phyloP scores from a whole-genome alignment of 2,113 vertebrate genomes.

The Gila orcuttii region DNA sequence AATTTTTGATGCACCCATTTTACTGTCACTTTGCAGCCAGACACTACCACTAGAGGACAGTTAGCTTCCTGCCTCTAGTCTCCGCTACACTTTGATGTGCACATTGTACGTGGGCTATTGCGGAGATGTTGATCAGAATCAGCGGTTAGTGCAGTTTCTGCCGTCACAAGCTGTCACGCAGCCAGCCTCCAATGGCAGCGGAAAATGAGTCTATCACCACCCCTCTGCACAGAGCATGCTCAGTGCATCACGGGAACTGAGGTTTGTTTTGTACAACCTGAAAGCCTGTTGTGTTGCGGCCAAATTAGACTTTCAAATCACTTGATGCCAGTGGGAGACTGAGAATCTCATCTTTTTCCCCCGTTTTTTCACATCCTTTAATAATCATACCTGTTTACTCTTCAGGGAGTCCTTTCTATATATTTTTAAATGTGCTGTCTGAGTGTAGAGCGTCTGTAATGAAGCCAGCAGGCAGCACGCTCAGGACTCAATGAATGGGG shows the following conservation, averaged over 20 bases:
- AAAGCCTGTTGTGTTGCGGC: conserved; percentile 73
- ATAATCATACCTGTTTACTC: conserved; percentile 83
- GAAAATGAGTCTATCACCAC: conserved; percentile 67
- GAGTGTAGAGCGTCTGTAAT: conserved; percentile 76
- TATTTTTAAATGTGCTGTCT: conserved; percentile 75
- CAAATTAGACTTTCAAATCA: conserved; percentile 84
- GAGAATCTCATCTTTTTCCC: conserved; percentile 70
- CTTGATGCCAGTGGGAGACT: conserved; percentile 74
- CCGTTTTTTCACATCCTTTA: conserved; percentile 67
- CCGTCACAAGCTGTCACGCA: conserved; percentile 66
- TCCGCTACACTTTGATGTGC: conserved; percentile 51
- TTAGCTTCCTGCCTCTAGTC: conserved; percentile 33
- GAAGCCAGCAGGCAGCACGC: conserved; percentile 72
- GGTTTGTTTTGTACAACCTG: conserved; percentile 77
- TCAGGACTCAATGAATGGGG: conserved; percentile 63
- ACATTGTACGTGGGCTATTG: conserved; percentile 44
- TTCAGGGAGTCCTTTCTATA: conserved; percentile 77
- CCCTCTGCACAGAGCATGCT: conserved; percentile 69
- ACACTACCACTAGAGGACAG: conserved; percentile 34
- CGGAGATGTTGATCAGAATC: conserved; percentile 58
- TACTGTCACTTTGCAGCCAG: conserved; percentile 38
- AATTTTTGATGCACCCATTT: conserved; percentile 27
- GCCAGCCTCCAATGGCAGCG: conserved; percentile 55
- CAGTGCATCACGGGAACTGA: conserved; percentile 68
- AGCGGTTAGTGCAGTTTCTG: conserved; percentile 60